These are phyloP conservation scores for Meghimatium bilineatum DNA, from an alignment of 2,888 invertebrate genomes.

Conservation along the genomic window DNA sequence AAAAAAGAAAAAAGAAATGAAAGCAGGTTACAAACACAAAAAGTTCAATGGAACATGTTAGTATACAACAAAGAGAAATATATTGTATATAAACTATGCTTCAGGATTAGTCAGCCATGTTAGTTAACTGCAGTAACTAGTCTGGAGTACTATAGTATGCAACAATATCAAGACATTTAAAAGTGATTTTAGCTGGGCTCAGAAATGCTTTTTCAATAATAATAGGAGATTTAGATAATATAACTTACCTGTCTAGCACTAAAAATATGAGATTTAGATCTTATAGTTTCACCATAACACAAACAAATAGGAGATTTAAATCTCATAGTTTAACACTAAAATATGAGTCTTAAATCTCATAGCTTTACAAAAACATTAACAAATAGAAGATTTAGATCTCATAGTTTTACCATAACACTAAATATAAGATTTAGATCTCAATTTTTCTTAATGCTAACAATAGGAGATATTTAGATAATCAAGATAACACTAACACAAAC, in stretches of 20 bases:
- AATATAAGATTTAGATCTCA: no score
- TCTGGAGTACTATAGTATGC: no score
- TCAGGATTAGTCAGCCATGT: not conserved
- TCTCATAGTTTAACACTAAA: no score
- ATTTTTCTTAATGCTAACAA: not conserved
- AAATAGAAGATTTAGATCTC: not conserved
- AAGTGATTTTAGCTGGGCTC: not conserved
- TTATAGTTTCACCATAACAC: not conserved
- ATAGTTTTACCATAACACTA: not conserved
- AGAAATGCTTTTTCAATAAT: not conserved
- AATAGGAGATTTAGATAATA: not conserved
- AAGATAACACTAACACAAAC: not conserved
- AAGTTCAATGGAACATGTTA: not conserved
- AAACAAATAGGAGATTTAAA: not conserved
- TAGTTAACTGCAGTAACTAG: no score
- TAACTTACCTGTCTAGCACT: not conserved
- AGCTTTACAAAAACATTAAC: not conserved
- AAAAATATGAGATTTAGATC: not conserved
- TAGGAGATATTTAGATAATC: not conserved
- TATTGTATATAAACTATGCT: not conserved
- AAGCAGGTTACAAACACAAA: not conserved
- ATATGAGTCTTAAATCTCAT: no score
- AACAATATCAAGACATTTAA: no score
- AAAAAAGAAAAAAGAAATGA: not conserved
- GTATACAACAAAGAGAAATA: constrained; percentile 7